phyloP scores from a whole-genome alignment of 2,888 invertebrate genomes.

The Sussaba pulchella region DNA sequence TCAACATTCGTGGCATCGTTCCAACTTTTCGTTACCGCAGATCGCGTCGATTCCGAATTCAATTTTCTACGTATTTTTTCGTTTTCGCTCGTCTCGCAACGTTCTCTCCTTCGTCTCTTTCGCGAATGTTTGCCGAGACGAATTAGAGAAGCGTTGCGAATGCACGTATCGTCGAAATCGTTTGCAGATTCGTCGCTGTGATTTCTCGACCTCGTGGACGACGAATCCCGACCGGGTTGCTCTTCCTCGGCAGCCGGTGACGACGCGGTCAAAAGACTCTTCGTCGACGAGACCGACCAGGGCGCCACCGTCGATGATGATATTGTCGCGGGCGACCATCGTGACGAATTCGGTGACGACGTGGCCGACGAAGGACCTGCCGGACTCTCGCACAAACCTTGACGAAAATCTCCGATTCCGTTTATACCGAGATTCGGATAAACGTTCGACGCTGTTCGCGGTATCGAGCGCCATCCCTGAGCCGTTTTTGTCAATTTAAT shows the following conservation, averaged over 20 bases:
- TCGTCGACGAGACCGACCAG: constrained; percentile 57
- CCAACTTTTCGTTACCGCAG: neutral
- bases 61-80: constrained; percentile 26
- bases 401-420: constrained; percentile 72
- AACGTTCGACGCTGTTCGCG: constrained; percentile 88
- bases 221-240: constrained; percentile 17
- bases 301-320: constrained; percentile 66
- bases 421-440: constrained; percentile 67
- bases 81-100: neutral
- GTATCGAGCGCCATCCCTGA: constrained; percentile 93
- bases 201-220: constrained; percentile 46
- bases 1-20: neutral
- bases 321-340: constrained; percentile 66
- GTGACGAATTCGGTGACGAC: constrained; percentile 58
- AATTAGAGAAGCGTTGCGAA: constrained; percentile 9
- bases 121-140: constrained; percentile 40
- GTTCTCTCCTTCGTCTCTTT: constrained; percentile 28
- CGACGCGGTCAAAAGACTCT: constrained; percentile 35
- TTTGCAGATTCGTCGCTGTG: constrained; percentile 57
- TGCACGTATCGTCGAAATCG: constrained; percentile 43
- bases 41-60: neutral
- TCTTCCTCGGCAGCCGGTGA: constrained; percentile 51
- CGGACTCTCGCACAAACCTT: constrained; percentile 57
- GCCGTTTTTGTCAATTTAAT: constrained; percentile 93
- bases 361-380: constrained; percentile 53